Base-by-base conservation (phyloP, 2,113 vertebrate genomes). In the Strix uralensis region DNA sequence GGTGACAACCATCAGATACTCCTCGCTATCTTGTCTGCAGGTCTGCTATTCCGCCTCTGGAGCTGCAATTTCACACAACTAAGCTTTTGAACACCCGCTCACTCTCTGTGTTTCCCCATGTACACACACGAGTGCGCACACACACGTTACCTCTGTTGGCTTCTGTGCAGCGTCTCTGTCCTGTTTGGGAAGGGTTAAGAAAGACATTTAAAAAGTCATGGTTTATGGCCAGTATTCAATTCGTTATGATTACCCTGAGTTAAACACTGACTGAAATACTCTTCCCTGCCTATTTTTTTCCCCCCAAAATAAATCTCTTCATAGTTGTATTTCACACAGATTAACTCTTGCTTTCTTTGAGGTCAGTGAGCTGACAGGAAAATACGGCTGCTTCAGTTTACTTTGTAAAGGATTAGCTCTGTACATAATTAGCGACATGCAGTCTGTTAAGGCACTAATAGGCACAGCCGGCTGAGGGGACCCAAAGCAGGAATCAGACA, bases 101-200 rank as follows among this genome's bases (percentile, higher is more conserved):
- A 2, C 40, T 83, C 36, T 15, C 86, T 6, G 0, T 18, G 38
- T 14, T 95, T 44, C 71, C 42, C 66, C 51, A 15, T 0, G 6
- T 10, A 73, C 38, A 75, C 1, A 9, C 47, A 40, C 0, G 5
- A 26, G 51, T 1, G 6, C 13, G 29, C 34, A 23, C 30, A 46
- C 65, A 32, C 52, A 26, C 49, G 13, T 96, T 98, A 99, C 98
- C 98, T 98, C 98, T 90, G 96, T 40, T 75, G 97, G 83, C 95
- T 97, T 98, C 92, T 97, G 97, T n/a, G 77, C 29, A 67, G 90
- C 59, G 22, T 97, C 97, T 92, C 97, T 98, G 91, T 98, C 98
- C 98, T 98, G 94, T 97, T 95, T 54, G 77, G 81, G 94, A 94
- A 94, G 83, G 86, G 96, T 86, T 32, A 82, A 57, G 34, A 58